phyloP scores from a whole-genome alignment of 2,113 vertebrate genomes.

The Salminus brasiliensis region DNA sequence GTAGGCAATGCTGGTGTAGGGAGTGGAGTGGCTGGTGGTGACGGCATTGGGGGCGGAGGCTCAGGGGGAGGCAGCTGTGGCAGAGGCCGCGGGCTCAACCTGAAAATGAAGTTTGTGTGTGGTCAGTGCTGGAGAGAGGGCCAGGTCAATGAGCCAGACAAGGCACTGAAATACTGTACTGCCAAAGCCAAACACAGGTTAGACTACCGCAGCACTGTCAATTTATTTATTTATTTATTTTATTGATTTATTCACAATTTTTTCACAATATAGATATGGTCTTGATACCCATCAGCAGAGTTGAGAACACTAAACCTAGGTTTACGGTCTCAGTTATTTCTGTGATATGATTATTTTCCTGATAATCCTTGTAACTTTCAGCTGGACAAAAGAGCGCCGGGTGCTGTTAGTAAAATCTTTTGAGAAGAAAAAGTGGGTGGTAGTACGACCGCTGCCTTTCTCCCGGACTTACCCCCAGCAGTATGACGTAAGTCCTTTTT shows the following conservation, averaged over 20 bases:
- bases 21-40: constrained; percentile 61
- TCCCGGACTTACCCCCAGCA: constrained; percentile 95
- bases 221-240: too few relatives aligned
- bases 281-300: too few relatives aligned
- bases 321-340: too few relatives aligned
- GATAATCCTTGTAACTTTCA: constrained; percentile 60
- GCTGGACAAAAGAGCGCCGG: constrained; percentile 96
- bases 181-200: constrained; percentile 97
- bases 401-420: constrained; percentile 96
- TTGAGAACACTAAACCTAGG: too few relatives aligned
- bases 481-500: constrained; percentile 86
- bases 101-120: constrained; percentile 99
- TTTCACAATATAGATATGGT: too few relatives aligned
- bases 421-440: constrained; percentile 98
- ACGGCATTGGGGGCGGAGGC: constrained; percentile 60
- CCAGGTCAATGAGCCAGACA: constrained; percentile 95
- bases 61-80: constrained; percentile 62
- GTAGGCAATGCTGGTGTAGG: constrained; percentile 44
- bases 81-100: constrained; percentile 72
- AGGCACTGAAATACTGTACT: constrained; percentile 96
- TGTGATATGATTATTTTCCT: too few relatives aligned
- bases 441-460: constrained; percentile 92
- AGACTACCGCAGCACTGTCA: constrained; percentile 4
- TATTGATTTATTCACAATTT: too few relatives aligned
- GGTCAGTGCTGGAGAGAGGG: constrained; percentile 97